Base-by-base conservation (phyloP, 1,140 invertebrate species). In the Trichomalopsis sarcophagae region DNA sequence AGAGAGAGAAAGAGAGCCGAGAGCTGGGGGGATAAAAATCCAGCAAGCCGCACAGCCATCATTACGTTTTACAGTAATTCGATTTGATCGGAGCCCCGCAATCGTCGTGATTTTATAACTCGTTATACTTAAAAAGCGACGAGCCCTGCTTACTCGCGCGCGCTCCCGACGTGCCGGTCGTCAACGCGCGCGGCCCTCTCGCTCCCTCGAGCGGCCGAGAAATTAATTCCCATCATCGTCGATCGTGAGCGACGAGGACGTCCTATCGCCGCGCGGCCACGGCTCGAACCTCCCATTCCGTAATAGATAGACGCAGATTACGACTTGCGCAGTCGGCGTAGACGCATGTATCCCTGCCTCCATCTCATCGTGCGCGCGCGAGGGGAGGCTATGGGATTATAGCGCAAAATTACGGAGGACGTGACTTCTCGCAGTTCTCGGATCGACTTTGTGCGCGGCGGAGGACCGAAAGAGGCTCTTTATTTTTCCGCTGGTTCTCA, bases 231-330 rank as follows among this genome's bases (percentile, higher is more conserved):
- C 71, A 84, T 81, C 23, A 79, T 80, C 69, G 82, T 27, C 55
- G 68, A 66, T 79, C 78, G 36, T 69, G 69, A 77, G 84, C 82
- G 36, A 73, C 69, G 81, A 80, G 36, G 30, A 33, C 13, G 27
- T 66, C 77, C 50, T 66, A 66, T 33, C 47, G 68, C 23, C 23
- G 68, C 6, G 27, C 27, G 1, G 27, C 27, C 27, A 27, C 66
- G 10, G 50, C 36, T 17, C 5, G 69, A 21, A 77, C 50, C 13
- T 66, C n/a, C 13, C 81, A 36, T 73, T 82, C 69, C 44, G 86
- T 89, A 91, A 91, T 92, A 89, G 90, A 90, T 90, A 90, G 90
- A 91, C 87, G 55, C 55, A 90, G 91, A 92, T 92, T 91, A 91
- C 89, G 87, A 89, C 33, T 3, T 87, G 87, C 89, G 4, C 44